Conservation (phyloP, 53 echinoderm and acorn worm genomes). For the Pentamera pediparva region DNA sequence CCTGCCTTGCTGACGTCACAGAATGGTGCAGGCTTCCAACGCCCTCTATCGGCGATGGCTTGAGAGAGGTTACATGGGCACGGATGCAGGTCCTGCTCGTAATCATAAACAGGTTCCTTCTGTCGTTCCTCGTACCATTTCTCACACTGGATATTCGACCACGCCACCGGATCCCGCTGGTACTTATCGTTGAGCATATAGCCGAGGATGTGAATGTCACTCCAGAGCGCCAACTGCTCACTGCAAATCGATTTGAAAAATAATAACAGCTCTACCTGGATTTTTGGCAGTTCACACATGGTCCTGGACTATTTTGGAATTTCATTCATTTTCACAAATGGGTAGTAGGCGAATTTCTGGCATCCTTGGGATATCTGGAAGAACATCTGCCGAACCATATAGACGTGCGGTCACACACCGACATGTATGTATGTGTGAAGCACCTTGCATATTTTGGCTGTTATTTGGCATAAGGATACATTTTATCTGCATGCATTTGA, state of each 20-base stretch:
- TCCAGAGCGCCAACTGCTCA: slow-evolving; percentile 62
- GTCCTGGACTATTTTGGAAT: no score
- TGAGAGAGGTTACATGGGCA: slow-evolving; percentile 79
- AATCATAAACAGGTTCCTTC: slow-evolving; percentile 41
- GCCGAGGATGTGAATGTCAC: slow-evolving; percentile 66
- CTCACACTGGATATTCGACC: slow-evolving; percentile 70
- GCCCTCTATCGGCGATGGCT: slow-evolving; percentile 68
- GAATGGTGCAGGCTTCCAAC: slow-evolving; percentile 56
- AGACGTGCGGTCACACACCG: no score
- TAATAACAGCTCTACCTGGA: no score
- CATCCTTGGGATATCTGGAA: no score
- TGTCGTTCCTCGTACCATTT: slow-evolving; percentile 47
- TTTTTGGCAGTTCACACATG: no score
- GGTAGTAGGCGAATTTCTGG: no score
- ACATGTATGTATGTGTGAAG: no score
- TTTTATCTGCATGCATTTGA: no score
- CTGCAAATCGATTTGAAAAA: slow-evolving; percentile 39
- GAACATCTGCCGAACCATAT: no score
- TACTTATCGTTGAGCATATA: slow-evolving; percentile 77
- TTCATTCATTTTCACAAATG: no score
- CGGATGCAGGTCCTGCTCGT: slow-evolving; percentile 36
- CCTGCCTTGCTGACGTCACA: slow-evolving; percentile 67
- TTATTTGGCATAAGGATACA: no score
- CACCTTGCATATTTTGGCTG: no score
- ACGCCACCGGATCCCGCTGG: slow-evolving; percentile 62